phyloP scores from a whole-genome alignment of 1,140 invertebrate genomes.

The Anastrepha ludens region DNA sequence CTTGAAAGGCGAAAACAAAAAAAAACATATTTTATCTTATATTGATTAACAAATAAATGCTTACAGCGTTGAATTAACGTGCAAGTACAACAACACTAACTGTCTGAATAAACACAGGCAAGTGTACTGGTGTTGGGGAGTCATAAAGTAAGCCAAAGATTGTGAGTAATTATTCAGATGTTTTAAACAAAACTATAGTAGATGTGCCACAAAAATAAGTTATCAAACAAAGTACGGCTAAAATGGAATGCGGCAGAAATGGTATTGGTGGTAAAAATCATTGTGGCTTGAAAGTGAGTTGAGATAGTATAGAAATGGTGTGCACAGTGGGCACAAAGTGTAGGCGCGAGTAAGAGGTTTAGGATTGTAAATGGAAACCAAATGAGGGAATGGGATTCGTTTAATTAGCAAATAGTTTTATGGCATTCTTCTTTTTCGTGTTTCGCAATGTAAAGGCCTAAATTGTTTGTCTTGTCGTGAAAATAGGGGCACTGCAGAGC shows the following conservation, averaged over 20 bases:
- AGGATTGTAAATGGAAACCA: too few species aligned
- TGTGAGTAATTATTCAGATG: not conserved
- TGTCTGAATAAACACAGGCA: not conserved
- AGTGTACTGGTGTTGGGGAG: not conserved
- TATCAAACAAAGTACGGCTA: not conserved
- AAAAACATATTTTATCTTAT: constrained; percentile 1
- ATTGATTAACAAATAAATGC: constrained; percentile 9
- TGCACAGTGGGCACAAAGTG: too few species aligned
- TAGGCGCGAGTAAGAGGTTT: too few species aligned
- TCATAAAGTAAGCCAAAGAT: not conserved
- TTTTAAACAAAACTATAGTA: not conserved
- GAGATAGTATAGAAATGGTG: too few species aligned
- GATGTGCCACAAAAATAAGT: not conserved
- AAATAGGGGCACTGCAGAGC: too few species aligned
- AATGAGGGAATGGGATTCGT: too few species aligned
- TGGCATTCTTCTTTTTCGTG: too few species aligned
- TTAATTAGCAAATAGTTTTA: too few species aligned
- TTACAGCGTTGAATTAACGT: not conserved
- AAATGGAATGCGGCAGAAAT: not conserved
- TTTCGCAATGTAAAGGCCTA: too few species aligned
- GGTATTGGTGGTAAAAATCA: too few species aligned
- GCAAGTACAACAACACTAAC: not conserved
- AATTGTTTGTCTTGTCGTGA: too few species aligned
- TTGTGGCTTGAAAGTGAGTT: too few species aligned
- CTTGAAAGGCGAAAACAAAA: not conserved